Conservation (phyloP, 1,140 invertebrate species). For the Elysia chlorotica region DNA sequence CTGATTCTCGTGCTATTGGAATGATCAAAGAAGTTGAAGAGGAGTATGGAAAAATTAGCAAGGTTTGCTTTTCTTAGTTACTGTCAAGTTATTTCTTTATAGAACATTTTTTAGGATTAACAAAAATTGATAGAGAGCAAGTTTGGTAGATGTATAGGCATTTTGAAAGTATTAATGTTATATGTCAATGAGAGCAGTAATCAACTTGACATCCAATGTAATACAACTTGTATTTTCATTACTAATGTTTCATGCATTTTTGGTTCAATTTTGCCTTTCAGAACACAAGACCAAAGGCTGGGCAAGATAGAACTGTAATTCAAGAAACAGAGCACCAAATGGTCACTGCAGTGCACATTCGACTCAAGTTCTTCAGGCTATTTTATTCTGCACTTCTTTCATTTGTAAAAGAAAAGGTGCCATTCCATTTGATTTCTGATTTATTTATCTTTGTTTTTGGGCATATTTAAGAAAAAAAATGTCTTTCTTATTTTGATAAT, state of each 20-base stretch:
- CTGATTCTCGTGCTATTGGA: constrained; percentile 78
- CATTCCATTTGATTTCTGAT: too few species aligned
- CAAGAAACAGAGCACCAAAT: constrained; percentile 59
- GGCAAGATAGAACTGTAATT: constrained; percentile 54
- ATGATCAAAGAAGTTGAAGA: constrained; percentile 92
- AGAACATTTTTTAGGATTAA: too few species aligned
- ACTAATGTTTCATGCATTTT: too few species aligned
- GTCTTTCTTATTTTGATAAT: too few species aligned
- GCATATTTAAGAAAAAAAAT: too few species aligned
- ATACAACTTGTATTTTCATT: too few species aligned
- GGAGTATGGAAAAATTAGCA: constrained; percentile 73
- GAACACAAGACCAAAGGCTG: constrained; percentile 54
- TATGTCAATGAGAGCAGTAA: too few species aligned
- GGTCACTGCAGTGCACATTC: constrained; percentile 73
- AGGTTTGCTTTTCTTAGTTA: constrained; percentile 8
- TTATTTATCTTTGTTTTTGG: too few species aligned
- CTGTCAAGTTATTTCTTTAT: neutral
- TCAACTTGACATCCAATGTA: too few species aligned
- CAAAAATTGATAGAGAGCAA: neutral
- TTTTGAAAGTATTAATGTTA: too few species aligned
- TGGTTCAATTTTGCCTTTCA: constrained; percentile 8
- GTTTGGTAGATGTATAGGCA: too few species aligned
- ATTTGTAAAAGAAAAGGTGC: constrained; percentile 68
- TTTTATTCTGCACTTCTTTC: constrained; percentile 80
- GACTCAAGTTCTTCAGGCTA: constrained; percentile 84